These are phyloP conservation scores for Oxytorus armatus DNA, from an alignment of 2,888 invertebrate genomes.

Conservation along the genomic window DNA sequence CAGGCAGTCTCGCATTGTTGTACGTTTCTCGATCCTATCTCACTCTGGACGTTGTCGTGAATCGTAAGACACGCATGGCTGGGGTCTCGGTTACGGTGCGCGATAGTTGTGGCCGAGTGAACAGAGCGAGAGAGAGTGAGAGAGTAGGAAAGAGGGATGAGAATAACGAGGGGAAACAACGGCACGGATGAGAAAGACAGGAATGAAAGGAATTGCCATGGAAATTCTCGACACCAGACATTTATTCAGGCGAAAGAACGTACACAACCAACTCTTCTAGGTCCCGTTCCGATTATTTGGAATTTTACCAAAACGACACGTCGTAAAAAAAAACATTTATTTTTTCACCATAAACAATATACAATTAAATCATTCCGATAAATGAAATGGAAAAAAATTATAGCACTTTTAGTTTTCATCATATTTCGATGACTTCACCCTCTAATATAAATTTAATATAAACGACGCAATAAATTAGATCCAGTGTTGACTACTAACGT, in stretches of 20 bases:
- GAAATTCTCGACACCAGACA: constrained; percentile 55
- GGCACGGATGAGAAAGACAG: constrained; percentile 43
- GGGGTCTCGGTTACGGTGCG: constrained; percentile 55
- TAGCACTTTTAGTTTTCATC: too few relatives aligned
- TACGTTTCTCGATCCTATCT: constrained; percentile 79
- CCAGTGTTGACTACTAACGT: too few relatives aligned
- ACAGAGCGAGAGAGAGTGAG: constrained; percentile 1
- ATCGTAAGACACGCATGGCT: constrained; percentile 78
- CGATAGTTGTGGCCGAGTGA: too few relatives aligned
- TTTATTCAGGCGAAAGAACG: constrained; percentile 52
- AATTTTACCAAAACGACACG: constrained; percentile 1
- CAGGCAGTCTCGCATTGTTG: constrained; percentile 76
- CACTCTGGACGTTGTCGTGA: constrained; percentile 80
- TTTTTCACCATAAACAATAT: background rate
- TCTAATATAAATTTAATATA: too few relatives aligned
- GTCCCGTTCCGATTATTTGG: background rate
- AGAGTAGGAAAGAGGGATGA: constrained; percentile 28
- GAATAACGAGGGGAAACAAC: constrained; percentile 51
- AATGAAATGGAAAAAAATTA: too few relatives aligned
- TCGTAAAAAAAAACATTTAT: background rate
- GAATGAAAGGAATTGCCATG: constrained; percentile 61
- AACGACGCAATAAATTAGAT: too few relatives aligned
- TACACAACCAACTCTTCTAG: constrained; percentile 11
- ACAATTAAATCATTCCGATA: background rate
- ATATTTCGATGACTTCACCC: too few relatives aligned